Base-by-base conservation (phyloP, 2,113 vertebrate genomes). In the Verasper variegatus region DNA sequence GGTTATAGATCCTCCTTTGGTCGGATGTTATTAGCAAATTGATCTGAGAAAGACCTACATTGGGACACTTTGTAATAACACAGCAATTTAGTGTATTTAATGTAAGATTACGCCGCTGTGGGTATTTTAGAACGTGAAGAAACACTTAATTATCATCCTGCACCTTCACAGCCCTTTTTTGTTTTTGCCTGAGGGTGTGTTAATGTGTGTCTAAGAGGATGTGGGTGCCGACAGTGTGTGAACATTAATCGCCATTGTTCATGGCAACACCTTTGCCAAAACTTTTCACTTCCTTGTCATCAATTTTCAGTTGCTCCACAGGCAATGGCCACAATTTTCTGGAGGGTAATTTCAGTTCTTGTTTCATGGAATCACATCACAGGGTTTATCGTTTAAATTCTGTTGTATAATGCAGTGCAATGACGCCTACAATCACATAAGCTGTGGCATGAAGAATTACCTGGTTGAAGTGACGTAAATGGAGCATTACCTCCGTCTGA, bases 81-180 rank as follows among this genome's bases (percentile, higher is more conserved):
- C 24, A 24, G n/a, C 18, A 26, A 18, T 40, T 75, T 31, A 58
- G 52, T 57, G 55, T 21, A 57, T 56, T 37, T 51, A 59, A 83
- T 80, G 31, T 52, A 40, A 45, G 54, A 72, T 66, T 40, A 40
- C 76, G 52, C 3, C 60, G 56, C n/a, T 11, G 23, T 14, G 35
- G 24, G 57, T 80, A 67, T 78, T 80, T 86, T 54, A 81, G 80
- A 86, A 71, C 57, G 51, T 76, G 26, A 82, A 31, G 68, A 79
- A 81, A 71, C 74, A 72, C 56, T 78, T 89, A 64, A 84, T 86
- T 83, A 49, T 79, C 76, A 68, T 37, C 71, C 65, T 67, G 15
- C 52, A 75, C 71, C 31, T 76, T 91, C 75, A 80, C 82, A 81
- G 61, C 49, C 85, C 55, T 65, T 69, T 77, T 71, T 60, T 67